phyloP scores from a whole-genome alignment of 2,888 invertebrate species.

The Oscheius onirici region DNA sequence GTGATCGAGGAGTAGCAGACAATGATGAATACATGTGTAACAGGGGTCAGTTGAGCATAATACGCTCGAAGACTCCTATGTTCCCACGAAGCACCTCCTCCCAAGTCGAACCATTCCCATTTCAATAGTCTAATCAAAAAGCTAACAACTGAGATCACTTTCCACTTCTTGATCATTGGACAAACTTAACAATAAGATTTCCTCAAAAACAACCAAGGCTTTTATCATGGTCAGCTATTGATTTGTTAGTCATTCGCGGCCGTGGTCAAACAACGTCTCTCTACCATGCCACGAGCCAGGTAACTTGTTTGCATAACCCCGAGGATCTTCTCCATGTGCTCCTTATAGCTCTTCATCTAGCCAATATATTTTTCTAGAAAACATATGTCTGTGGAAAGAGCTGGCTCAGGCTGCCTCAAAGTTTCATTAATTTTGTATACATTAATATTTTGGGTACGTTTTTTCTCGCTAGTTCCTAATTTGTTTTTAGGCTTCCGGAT shows the following conservation, averaged over 20 bases:
- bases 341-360: not conserved
- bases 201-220: not conserved
- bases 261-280: conserved; percentile 16
- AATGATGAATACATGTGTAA: conserved; percentile 28
- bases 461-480: not conserved
- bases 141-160: not conserved
- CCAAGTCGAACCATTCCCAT: not conserved
- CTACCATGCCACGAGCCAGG: conserved; percentile 20
- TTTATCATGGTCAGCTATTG: conserved; percentile 1
- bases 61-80: not conserved
- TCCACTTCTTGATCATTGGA: not conserved
- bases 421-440: conserved; percentile 35
- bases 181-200: too few species aligned
- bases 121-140: not conserved
- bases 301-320: conserved; percentile 3
- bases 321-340: not conserved
- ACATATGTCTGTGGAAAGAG: conserved; percentile 30
- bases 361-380: conserved; percentile 6
- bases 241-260: conserved; percentile 23
- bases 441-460: conserved; percentile 37
- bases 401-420: conserved; percentile 25
- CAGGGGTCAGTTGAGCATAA: conserved; percentile 29
- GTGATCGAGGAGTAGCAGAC: conserved; percentile 3
- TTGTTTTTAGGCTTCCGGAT: conserved; percentile 48
- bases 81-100: not conserved